Conservation (phyloP, 2,888 invertebrate genomes). For the Rhagium mordax region DNA sequence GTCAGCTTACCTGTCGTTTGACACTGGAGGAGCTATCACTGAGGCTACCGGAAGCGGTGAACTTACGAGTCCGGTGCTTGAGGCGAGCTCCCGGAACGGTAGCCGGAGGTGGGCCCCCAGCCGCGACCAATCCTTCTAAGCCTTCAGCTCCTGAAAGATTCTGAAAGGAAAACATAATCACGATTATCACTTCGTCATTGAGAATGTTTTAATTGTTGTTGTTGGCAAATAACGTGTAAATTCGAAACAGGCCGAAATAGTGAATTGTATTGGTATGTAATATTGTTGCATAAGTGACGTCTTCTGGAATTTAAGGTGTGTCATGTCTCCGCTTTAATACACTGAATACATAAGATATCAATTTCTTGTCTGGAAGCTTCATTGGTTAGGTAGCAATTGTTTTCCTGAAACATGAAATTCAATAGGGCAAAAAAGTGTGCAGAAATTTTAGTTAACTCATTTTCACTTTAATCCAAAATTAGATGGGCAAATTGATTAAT, state of each 20-base stretch:
- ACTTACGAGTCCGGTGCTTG: slow-evolving; percentile 67
- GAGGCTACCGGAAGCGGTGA: slow-evolving; percentile 68
- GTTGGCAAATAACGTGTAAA: not conserved
- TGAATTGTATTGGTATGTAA: too few relatives aligned
- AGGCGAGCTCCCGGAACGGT: slow-evolving; percentile 68
- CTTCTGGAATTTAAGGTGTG: not conserved
- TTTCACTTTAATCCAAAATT: too few relatives aligned
- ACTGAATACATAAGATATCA: not conserved
- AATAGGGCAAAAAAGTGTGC: too few relatives aligned
- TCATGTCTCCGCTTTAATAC: not conserved
- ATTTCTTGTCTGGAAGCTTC: too few relatives aligned
- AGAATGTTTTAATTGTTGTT: not conserved
- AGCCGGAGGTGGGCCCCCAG: slow-evolving; percentile 63
- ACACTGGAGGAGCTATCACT: slow-evolving; percentile 71
- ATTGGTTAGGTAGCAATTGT: too few relatives aligned
- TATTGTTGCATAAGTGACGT: not conserved
- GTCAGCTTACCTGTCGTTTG: slow-evolving; percentile 67
- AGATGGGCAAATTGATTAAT: too few relatives aligned
- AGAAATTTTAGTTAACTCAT: too few relatives aligned
- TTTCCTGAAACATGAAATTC: too few relatives aligned
- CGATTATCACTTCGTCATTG: slow-evolving; percentile 9
- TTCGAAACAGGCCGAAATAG: not conserved
- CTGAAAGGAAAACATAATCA: slow-evolving; percentile 54
- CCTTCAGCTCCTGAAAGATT: slow-evolving; percentile 66
- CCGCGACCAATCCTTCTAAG: slow-evolving; percentile 69